Evolutionary conservation across 2,113 vertebrate species (phyloP), one percentile per base, ranked within the genome.

Genomic region (Microcebus ravelobensis): DNA sequence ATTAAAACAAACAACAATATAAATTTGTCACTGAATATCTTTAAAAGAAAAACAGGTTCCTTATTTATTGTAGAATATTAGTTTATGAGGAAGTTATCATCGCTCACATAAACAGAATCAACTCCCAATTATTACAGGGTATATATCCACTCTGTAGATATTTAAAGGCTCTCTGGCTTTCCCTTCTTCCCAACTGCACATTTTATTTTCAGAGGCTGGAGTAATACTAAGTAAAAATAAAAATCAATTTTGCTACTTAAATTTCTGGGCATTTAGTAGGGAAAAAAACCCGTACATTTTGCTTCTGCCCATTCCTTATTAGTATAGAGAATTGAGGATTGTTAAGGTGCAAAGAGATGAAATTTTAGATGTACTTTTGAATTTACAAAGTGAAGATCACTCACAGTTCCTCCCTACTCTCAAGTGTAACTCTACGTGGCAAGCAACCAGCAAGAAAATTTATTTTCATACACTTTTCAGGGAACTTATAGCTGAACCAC

Each of bases 171-270:
- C 55, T 17, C 50, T 50, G 73, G 71, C 42, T 70, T 57, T 39
- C 42, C 65, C 65, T 86, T 55, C 77, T 94, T 67, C 67, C 55
- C 77, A 88, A 63, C 2, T 50, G 29, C 4, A 52, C 23, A 50
- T 67, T 92, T 74, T 45, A 55, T 79, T 93, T 94, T 94, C 77
- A 89, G 89, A 91, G 31, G n/a, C 61, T 83, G 48, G 42, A 91
- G n/a, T 90, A 73, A 91, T 34, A 50, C 4, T 61, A 90, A 95
- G 57, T 29, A 8, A 21, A 95, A 84, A 86, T 39, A 42, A 87
- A 89, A 92, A 86, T 55, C 0, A 68, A 63, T 57, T 87, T 90
- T 89, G 83, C 93, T 91, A 48, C 42, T 91, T 67, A 81, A 80
- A 61, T 48, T 91, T 94, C 79, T 65, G 42, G n/a, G 71, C 61